A percentile compares a stretch with the other conserved stretches of the same genome.
These are phyloP conservation scores for Zosterops pallidus DNA, from an alignment of 2,113 vertebrate species.

Conservation along the genomic window DNA sequence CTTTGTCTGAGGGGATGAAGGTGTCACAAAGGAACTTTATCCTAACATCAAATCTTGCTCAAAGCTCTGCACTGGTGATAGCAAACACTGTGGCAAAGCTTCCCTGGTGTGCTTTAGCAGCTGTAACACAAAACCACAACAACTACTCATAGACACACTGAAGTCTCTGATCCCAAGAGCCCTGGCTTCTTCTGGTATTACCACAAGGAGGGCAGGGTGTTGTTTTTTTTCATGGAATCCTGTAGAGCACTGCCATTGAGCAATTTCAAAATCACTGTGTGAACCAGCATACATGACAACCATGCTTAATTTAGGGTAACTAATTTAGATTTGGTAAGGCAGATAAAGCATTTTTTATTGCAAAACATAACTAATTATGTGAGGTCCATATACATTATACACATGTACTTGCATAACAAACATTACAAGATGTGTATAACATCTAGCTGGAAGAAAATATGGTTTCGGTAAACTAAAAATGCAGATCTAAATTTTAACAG, in stretches of 20 bases:
- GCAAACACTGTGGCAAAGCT: background rate
- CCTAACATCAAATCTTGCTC: background rate
- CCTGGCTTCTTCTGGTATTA: background rate
- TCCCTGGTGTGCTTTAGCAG: background rate
- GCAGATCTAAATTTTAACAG: background rate
- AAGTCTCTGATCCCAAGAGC: background rate
- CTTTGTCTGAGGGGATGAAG: background rate
- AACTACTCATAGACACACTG: background rate
- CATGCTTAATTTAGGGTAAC: background rate
- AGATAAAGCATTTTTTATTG: background rate
- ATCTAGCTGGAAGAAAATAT: background rate
- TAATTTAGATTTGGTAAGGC: background rate
- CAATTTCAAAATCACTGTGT: background rate
- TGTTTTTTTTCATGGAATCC: background rate
- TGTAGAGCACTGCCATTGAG: fast-evolving
- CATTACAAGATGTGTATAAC: background rate
- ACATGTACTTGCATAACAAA: background rate
- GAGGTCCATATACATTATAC: background rate
- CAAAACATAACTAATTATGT: background rate
- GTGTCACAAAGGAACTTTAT: background rate
- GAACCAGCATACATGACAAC: background rate
- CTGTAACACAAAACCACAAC: background rate
- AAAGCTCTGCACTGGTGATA: background rate
- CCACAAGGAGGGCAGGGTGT: background rate
- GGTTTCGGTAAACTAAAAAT: background rate